A percentile compares a stretch with the other conserved stretches of the same genome.
phyloP scores from a whole-genome alignment of 2,113 vertebrate species.

The Dicrurus megarhynchus region DNA sequence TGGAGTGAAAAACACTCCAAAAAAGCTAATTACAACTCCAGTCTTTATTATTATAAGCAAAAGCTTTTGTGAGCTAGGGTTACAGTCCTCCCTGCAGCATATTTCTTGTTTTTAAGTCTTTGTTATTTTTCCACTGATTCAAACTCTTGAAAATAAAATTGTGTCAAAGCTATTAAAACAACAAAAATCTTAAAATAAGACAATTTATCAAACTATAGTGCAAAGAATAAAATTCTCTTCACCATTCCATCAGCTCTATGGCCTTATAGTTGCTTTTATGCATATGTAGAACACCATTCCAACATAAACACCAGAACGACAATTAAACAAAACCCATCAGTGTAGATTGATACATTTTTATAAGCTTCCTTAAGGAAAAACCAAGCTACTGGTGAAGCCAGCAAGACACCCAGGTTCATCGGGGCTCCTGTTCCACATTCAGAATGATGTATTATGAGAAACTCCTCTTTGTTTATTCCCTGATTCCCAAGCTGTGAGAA shows the following conservation, averaged over 20 bases:
- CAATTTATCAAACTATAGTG: not conserved
- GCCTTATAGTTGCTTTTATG: not conserved
- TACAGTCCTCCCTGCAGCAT: not conserved
- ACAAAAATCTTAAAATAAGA: not conserved
- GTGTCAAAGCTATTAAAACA: not conserved
- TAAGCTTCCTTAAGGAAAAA: not conserved
- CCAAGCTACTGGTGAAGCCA: not conserved
- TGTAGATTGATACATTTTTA: not conserved
- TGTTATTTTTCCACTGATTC: not conserved
- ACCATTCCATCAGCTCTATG: not conserved
- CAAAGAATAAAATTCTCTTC: not conserved
- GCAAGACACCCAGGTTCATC: not conserved
- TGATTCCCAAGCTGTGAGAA: not conserved
- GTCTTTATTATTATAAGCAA: not conserved
- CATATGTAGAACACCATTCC: not conserved
- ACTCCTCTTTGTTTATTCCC: not conserved
- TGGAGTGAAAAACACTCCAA: conserved; percentile 47
- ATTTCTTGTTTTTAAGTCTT: not conserved
- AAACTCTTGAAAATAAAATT: not conserved
- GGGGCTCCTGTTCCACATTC: not conserved
- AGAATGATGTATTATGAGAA: not conserved
- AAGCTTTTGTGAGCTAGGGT: not conserved
- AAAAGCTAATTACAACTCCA: conserved; percentile 31
- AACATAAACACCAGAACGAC: not conserved
- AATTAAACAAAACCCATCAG: not conserved